Conservation (phyloP, 2,888 invertebrate genomes). For the Andrena fulva region DNA sequence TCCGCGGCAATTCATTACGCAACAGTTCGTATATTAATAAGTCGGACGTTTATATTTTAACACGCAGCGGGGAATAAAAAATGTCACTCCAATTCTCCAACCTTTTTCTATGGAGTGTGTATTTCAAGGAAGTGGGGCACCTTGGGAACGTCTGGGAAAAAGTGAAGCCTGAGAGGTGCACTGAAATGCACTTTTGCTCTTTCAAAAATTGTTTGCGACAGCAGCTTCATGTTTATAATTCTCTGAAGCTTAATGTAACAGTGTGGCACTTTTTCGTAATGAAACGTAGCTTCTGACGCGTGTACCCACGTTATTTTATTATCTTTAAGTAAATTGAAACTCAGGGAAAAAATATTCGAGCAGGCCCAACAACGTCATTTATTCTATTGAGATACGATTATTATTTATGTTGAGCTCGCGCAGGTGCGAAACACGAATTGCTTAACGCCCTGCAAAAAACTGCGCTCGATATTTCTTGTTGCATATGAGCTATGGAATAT, state of each 20-base stretch:
- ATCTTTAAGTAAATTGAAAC: not conserved
- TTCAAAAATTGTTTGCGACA: too few species aligned
- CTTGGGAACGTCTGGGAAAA: too few species aligned
- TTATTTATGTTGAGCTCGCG: not conserved
- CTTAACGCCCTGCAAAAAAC: not conserved
- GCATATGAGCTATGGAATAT: slow-evolving; percentile 1
- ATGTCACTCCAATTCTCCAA: not conserved
- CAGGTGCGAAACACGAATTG: not conserved
- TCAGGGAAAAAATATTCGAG: not conserved
- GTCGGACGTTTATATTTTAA: not conserved
- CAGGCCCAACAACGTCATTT: not conserved
- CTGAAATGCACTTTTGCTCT: too few species aligned
- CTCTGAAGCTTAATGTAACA: too few species aligned
- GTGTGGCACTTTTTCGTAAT: too few species aligned
- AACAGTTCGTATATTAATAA: not conserved
- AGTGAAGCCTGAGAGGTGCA: too few species aligned
- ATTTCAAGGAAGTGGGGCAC: not conserved
- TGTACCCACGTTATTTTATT: too few species aligned
- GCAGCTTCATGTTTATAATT: too few species aligned
- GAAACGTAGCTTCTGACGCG: too few species aligned
- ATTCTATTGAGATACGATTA: not conserved
- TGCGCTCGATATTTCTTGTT: not conserved
- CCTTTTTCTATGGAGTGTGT: not conserved
- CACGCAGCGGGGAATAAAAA: not conserved
- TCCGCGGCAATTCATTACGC: not conserved